phyloP scores from a whole-genome alignment of 2,888 invertebrate genomes.

The Bellardia pandia region DNA sequence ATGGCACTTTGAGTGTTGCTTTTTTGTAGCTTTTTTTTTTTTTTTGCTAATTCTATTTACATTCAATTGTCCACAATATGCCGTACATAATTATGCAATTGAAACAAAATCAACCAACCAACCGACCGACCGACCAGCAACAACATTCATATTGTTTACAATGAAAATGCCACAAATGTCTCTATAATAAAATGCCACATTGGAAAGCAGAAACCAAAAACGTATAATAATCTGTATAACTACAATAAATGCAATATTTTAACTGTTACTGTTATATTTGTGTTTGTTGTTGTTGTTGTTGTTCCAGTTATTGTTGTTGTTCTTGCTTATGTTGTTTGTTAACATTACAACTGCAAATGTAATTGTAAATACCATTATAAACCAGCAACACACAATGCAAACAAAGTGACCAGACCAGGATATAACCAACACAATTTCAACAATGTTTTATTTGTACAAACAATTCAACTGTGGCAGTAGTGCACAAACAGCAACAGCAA shows the following conservation, averaged over 20 bases:
- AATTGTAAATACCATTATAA: conserved; percentile 60
- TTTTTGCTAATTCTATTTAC: neutral
- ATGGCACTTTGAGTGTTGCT: neutral
- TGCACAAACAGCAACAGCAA: conserved; percentile 39
- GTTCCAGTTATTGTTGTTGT: neutral
- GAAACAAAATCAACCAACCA: conserved; percentile 49
- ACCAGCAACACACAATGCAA: conserved; percentile 37
- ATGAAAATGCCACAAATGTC: conserved; percentile 68
- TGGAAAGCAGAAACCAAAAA: conserved; percentile 4
- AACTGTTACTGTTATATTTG: neutral
- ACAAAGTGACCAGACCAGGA: conserved; percentile 59
- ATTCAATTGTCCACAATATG: conserved; percentile 36
- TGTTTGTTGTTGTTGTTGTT: neutral
- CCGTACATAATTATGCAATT: conserved; percentile 52
- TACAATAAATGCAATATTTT: conserved; percentile 23
- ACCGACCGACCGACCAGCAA: conserved; percentile 10
- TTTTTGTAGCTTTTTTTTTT: conserved; percentile 1
- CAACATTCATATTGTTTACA: conserved; percentile 57
- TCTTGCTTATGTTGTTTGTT: conserved; percentile 44
- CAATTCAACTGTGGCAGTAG: conserved; percentile 68
- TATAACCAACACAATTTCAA: conserved; percentile 60
- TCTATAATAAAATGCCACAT: conserved; percentile 54
- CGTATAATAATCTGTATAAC: conserved; percentile 35
- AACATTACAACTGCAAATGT: conserved; percentile 59
- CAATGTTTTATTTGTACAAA: conserved; percentile 61